Base-by-base conservation (phyloP, 2,888 invertebrate species). In the Thymelicus acteon region DNA sequence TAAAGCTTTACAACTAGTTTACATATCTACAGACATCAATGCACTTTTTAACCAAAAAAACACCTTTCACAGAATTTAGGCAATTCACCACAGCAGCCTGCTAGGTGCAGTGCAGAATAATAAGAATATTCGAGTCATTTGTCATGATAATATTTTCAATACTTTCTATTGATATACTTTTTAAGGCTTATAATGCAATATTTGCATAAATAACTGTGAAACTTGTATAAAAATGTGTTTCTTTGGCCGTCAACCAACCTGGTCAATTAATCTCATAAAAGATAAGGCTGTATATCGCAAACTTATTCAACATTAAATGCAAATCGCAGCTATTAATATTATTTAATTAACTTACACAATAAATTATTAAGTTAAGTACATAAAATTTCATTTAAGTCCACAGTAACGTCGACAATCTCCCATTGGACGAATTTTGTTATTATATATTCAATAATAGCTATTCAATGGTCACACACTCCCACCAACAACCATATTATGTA, bases 341-440 rank as follows among this genome's bases (percentile, higher is more conserved):
- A 77, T 81, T 19, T 82, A 79, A 79, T 87, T 76, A 88, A 81
- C 86, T 90, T 88, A 81, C 60, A 86, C 73, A 79, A 80, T 77
- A 87, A 85, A 86, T 87, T 86, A 89, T 92, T 92, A 93, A 92
- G 92, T 92, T 92, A 93, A 92, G 93, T 92, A 93, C 93, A 90
- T 86, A 84, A 85, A 83, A 80, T 83, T 86, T 86, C 77, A 80
- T 85, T 63, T 90, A 88, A 89, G 90, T 90, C 83, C 78, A 80
- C 80, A 78, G 76, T 80, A 80, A 80, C 82, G 80, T 79, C 82
- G 79, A 83, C 80, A 91, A 91, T 91, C 89, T 90, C 89, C 85
- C 78, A 80, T 78, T 88, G 91, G 90, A 92, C 90, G 91, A 88
- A 88, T 85, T 61, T 64, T 44, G 72, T 74, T 73, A n/a, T n/a